Base-by-base conservation (phyloP, 2,797 vertebrate genomes). In the Leuciscus waleckii region DNA sequence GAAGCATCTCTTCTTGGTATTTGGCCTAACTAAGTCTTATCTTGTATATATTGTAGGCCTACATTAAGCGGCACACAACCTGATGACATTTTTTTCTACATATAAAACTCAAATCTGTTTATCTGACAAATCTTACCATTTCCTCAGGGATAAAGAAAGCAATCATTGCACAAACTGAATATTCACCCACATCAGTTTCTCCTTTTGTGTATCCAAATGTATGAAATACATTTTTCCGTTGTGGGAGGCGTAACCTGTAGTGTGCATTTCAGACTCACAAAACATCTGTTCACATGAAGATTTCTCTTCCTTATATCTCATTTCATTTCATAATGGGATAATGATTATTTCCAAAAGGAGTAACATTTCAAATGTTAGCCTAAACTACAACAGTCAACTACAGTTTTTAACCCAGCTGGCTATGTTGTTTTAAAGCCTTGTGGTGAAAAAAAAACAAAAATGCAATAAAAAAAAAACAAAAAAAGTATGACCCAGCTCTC, bases 151-250 rank as follows among this genome's bases (percentile, higher is more conserved):
- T 21, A 58, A 23, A 58, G 54, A 58, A 56, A 56, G 54, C 8
- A 58, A 58, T 4, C 1, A 23, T 7, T 54, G 51, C 51, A 56
- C 21, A 56, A 23, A 2, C 56, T 58, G 54, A 56, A 56, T 56
- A 58, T 58, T 58, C 56, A 58, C 9, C 23, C 9, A 58, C 7
- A 58, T n/a, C 56, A 26, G 1, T 61, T 61, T 61, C 56, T 61
- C 10, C 1, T 58, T 58, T 58, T 58, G 56, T 58, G 8, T 23
- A 21, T 56, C 8, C 8, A 56, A 56, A 56, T 23, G 8, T 23
- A 56, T 56, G 51, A 23, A 21, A 61, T 26, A 0, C 0, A 23
- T 4, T 26, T 61, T 26, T 61, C n/a, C 0, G 0, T 61, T 61
- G 11, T 26, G 58, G n/a, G 11, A 26, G 58, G n/a, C n/a, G 5